These are phyloP conservation scores for Pagetopsis macropterus DNA, from an alignment of 2,797 vertebrate species.

Conservation along the genomic window DNA sequence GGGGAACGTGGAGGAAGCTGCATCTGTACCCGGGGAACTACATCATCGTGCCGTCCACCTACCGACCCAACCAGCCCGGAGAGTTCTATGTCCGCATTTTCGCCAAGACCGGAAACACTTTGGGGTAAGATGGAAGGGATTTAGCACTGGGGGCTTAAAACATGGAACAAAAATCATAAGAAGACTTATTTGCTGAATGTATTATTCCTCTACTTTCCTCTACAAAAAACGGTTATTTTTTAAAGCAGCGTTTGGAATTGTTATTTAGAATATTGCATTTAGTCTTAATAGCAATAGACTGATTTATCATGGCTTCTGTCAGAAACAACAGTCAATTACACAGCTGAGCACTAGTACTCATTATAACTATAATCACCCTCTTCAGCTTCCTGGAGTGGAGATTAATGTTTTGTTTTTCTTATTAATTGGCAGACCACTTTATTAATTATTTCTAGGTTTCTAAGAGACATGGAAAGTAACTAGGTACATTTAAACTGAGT, in stretches of 20 bases:
- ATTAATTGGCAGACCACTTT: neutral
- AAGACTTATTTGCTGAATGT: neutral
- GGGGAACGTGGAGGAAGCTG: constrained; percentile 81
- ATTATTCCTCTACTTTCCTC: neutral
- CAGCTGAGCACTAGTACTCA: neutral
- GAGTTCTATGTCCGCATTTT: constrained; percentile 85
- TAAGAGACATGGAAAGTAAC: neutral
- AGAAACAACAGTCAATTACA: neutral
- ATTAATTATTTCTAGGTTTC: too few species aligned
- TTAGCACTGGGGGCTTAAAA: neutral
- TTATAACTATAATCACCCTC: neutral
- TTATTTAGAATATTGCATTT: constrained; percentile 16
- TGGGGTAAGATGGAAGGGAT: constrained; percentile 69
- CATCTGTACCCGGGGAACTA: constrained; percentile 81
- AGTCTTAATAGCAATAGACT: constrained; percentile 6
- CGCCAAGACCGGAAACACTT: constrained; percentile 82
- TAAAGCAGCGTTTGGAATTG: neutral
- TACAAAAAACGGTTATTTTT: neutral
- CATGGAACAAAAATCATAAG: neutral
- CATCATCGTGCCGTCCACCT: constrained; percentile 79
- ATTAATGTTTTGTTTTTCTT: neutral
- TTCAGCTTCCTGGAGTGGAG: neutral
- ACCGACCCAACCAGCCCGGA: constrained; percentile 78
- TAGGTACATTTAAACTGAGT: neutral
- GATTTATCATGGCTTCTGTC: neutral